Conservation (phyloP, 2,888 invertebrate species). For the Hydropsyche betteni region DNA sequence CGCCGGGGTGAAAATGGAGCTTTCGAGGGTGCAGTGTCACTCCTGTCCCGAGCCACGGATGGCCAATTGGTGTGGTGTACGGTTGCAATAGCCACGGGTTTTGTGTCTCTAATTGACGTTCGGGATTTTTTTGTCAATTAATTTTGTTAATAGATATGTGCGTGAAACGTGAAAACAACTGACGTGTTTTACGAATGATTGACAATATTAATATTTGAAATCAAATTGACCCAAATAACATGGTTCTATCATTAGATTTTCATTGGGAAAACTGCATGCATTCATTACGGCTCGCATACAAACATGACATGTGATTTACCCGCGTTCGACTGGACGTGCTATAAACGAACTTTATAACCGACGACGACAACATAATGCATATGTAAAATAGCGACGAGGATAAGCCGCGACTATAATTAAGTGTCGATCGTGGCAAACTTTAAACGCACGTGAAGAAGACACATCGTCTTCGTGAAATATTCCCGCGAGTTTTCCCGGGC, state of each 20-base stretch:
- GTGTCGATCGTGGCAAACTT: neutral
- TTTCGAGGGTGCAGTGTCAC: conserved; percentile 31
- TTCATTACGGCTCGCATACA: too few relatives aligned
- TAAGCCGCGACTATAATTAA: conserved; percentile 14
- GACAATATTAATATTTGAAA: too few relatives aligned
- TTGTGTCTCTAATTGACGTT: too few relatives aligned
- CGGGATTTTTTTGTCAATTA: too few relatives aligned
- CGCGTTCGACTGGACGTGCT: neutral
- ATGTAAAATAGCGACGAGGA: neutral
- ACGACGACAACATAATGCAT: neutral
- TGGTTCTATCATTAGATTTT: too few relatives aligned
- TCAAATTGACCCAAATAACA: too few relatives aligned
- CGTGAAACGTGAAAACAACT: too few relatives aligned
- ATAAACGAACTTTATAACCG: neutral
- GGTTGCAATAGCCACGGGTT: neutral
- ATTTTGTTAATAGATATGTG: too few relatives aligned
- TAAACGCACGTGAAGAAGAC: conserved; percentile 27
- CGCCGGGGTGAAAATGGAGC: conserved; percentile 28
- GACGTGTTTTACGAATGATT: too few relatives aligned
- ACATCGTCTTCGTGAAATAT: conserved; percentile 41
- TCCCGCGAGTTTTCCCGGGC: conserved; percentile 13
- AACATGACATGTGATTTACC: neutral
- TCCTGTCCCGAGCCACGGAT: neutral
- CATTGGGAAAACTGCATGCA: too few relatives aligned
- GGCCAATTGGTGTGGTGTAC: neutral